Base-by-base conservation (phyloP, 1,140 invertebrate genomes). In the Pseudobourletiella spinata region DNA sequence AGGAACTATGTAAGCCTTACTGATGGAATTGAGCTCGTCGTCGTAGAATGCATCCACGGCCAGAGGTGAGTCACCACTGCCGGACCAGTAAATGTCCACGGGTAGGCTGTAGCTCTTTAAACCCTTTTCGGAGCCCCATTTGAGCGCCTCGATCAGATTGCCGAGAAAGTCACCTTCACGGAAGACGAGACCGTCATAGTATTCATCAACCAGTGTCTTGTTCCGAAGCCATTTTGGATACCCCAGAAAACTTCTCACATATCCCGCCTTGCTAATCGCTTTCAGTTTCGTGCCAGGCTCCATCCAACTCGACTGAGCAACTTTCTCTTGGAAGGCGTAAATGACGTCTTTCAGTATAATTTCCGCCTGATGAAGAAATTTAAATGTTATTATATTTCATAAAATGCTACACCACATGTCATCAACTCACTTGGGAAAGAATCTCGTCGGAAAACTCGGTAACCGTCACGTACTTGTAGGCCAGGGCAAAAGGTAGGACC, bases 171-270 rank as follows among this genome's bases (percentile, higher is more conserved):
- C 61, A 3, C 44, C 18, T 6, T 58, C 64, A 1, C 46, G 59
- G 35, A 70, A 67, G 18, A 51, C 16, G 4, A 70, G 46, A 15
- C 72, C 73, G 32, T 71, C 55, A 63, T 78, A 77, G 60, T 73
- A 75, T 3, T 66, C 56, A 20, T 79, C 74, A 11, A 86, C 66
- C 28, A 75, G 74, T 2, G 77, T 74, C n/a, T 77, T 71, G 69
- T 85, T 79, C 1, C 76, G 71, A 29, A 84, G 80, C 74, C 80
- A 82, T 32, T 81, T 77, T 3, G 84, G 83, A 71, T 83, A 86
- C 15, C 84, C 86, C 63, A 87, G 80, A 66, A 83, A 80, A 46
- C 81, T 76, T 26, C 74, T 74, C 69, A 86, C 82, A 22, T 74
- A 63, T n/a, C 76, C 64, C 3, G 78, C 78, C 75, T 87, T 87